phyloP scores from a whole-genome alignment of 1,140 invertebrate species.

The Aphidius gifuensis region DNA sequence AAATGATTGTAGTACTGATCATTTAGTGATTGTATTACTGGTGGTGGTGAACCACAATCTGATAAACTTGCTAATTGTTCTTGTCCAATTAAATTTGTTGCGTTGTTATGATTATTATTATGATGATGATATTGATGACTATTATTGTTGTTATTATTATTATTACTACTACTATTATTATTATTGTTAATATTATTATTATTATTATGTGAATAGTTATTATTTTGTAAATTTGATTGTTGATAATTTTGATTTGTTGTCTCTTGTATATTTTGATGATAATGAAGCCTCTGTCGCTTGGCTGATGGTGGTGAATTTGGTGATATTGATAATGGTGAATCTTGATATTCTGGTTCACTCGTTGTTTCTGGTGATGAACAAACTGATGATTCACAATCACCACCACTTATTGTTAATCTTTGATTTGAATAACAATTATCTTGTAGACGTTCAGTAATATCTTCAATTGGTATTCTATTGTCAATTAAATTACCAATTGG shows the following conservation, averaged over 20 bases:
- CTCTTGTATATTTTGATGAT: constrained; percentile 29
- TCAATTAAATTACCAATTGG: constrained; percentile 7
- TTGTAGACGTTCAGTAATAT: constrained; percentile 21
- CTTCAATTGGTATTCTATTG: constrained; percentile 4
- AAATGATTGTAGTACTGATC: constrained; percentile 47
- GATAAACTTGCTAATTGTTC: constrained; percentile 60
- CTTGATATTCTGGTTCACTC: constrained; percentile 47
- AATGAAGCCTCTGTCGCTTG: constrained; percentile 43
- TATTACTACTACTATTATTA: constrained; percentile 22
- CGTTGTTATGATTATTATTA: constrained; percentile 37
- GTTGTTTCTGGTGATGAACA: constrained; percentile 47
- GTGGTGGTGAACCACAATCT: constrained; percentile 67
- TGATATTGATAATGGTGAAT: constrained; percentile 44
- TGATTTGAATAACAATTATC: constrained; percentile 42
- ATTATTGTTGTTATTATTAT: too few relatives aligned
- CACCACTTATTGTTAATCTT: constrained; percentile 11
- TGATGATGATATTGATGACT: constrained; percentile 36
- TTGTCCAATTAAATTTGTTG: constrained; percentile 28
- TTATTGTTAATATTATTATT: constrained; percentile 3
- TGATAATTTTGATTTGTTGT: constrained; percentile 22
- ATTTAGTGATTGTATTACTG: constrained; percentile 59
- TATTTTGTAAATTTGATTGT: constrained; percentile 28
- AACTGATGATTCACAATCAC: constrained; percentile 42
- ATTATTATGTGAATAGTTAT: constrained; percentile 30
- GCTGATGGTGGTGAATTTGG: constrained; percentile 40